Evolutionary conservation across 1,140 invertebrate genomes (phyloP).

Genomic region (Drosophila nannoptera): DNA sequence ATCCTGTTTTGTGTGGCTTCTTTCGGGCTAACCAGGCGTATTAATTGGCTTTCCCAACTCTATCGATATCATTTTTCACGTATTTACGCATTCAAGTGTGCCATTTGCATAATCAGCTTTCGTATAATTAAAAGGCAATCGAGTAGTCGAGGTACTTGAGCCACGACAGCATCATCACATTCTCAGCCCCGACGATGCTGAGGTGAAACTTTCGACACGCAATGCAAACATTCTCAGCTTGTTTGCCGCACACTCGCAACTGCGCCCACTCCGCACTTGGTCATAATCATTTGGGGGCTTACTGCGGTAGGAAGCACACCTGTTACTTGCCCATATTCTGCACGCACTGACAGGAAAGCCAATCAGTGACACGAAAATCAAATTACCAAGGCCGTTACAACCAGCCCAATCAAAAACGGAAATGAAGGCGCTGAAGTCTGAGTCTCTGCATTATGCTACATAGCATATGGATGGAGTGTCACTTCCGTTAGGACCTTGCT

Average conservation of each 20-base stretch:
- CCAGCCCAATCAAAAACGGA: slow-evolving; percentile 55
- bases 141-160: slow-evolving; percentile 11
- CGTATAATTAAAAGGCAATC: slow-evolving; percentile 71
- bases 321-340: slow-evolving; percentile 46
- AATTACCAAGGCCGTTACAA: slow-evolving; percentile 39
- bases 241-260: background rate
- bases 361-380: slow-evolving; percentile 64
- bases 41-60: slow-evolving; percentile 5
- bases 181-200: slow-evolving; percentile 12
- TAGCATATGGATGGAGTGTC: slow-evolving; percentile 1
- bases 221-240: slow-evolving; percentile 50
- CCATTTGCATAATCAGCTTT: slow-evolving; percentile 72
- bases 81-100: slow-evolving; percentile 33
- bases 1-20: slow-evolving; percentile 2
- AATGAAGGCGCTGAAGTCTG: slow-evolving; percentile 49
- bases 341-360: slow-evolving; percentile 30
- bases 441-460: background rate
- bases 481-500: background rate
- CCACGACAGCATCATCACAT: slow-evolving; percentile 2
- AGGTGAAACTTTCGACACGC: slow-evolving; percentile 33
- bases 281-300: slow-evolving; percentile 28
- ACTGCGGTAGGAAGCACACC: slow-evolving; percentile 44
- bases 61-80: slow-evolving; percentile 59
- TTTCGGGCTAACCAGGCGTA: slow-evolving; percentile 5
- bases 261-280: slow-evolving; percentile 2